phyloP scores from a whole-genome alignment of 2,797 vertebrate species.

The Notoglanidium macrostoma region DNA sequence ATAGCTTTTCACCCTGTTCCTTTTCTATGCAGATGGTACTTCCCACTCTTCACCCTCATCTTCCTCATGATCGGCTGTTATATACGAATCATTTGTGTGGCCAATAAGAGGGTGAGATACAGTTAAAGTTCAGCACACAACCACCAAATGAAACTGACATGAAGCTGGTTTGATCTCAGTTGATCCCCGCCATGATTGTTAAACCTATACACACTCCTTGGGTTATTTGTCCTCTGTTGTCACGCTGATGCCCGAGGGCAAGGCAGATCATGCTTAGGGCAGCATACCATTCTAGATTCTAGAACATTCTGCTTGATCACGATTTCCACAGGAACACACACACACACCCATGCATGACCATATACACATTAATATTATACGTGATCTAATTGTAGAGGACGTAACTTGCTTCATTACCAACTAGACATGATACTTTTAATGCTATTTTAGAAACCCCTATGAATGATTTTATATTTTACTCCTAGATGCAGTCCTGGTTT shows the following conservation, averaged over 20 bases:
- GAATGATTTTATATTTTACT: conserved; percentile 42
- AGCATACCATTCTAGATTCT: neutral
- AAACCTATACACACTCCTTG: neutral
- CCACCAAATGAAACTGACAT: neutral
- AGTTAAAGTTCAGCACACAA: neutral
- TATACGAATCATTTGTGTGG: conserved; percentile 81
- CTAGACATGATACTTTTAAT: neutral
- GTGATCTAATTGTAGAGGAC: no score
- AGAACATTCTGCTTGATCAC: neutral
- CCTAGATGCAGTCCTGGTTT: conserved; percentile 81
- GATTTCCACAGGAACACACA: neutral
- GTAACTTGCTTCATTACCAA: neutral
- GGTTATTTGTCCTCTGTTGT: neutral
- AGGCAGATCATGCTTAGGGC: neutral
- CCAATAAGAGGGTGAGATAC: conserved; percentile 76
- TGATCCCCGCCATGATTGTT: neutral
- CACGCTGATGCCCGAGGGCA: neutral
- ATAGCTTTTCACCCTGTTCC: neutral
- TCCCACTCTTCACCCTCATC: conserved; percentile 83
- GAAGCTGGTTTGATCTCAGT: neutral
- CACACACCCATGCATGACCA: neutral
- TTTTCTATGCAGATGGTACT: conserved; percentile 72
- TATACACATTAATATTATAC: neutral
- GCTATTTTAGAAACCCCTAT: neutral
- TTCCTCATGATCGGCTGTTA: conserved; percentile 84